Percentiles rank a stretch among this genome's conserved stretches.
These are phyloP conservation scores for Temnothorax rugatulus DNA, from an alignment of 2,888 invertebrate species.

Conservation along the genomic window DNA sequence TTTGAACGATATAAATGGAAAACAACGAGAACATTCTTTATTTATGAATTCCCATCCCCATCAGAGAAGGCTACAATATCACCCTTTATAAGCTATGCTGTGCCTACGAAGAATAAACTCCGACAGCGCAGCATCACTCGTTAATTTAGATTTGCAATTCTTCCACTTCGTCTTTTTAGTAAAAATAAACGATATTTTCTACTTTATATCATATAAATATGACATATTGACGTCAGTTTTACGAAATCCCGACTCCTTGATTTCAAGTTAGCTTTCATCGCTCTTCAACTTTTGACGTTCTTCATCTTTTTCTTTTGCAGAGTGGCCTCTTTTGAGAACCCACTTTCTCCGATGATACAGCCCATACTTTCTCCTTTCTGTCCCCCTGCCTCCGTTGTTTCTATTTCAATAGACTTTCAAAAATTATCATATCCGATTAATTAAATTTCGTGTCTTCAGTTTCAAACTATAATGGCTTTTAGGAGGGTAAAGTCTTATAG, in stretches of 20 bases:
- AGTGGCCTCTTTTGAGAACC: neutral
- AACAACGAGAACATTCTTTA: neutral
- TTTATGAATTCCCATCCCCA: neutral
- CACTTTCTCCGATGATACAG: neutral
- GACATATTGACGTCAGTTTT: neutral
- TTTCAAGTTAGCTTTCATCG: neutral
- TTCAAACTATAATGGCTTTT: neutral
- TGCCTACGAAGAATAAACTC: neutral
- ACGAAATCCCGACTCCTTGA: neutral
- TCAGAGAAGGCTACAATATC: neutral
- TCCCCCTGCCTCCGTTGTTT: neutral
- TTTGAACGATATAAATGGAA: neutral
- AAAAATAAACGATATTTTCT: neutral
- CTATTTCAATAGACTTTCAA: neutral
- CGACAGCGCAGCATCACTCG: neutral
- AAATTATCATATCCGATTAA: neutral
- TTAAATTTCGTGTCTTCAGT: neutral
- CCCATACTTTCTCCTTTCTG: neutral
- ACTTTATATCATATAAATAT: neutral
- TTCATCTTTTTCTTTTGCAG: neutral
- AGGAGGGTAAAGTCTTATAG: neutral
- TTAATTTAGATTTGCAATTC: neutral
- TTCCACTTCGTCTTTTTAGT: neutral
- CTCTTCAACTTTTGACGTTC: neutral
- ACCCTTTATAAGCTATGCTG: neutral